A percentile compares a stretch with the other conserved stretches of the same genome.
These are phyloP conservation scores for Stomatorhinus walkeri DNA, from an alignment of 2,797 vertebrate genomes.

Conservation along the genomic window DNA sequence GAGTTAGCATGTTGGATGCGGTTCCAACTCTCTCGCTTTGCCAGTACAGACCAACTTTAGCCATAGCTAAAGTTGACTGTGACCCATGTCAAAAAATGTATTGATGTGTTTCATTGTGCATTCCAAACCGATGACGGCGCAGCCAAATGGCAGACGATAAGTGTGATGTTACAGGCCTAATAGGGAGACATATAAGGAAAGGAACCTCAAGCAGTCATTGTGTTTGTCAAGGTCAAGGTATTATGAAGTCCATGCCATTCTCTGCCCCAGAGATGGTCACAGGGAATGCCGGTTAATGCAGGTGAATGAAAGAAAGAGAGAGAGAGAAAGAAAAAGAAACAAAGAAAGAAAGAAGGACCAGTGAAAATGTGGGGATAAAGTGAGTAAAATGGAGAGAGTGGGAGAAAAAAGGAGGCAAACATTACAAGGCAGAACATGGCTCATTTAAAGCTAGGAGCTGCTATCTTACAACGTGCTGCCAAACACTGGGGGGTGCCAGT, in stretches of 20 bases:
- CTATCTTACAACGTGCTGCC: background rate
- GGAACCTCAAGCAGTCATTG: constrained; percentile 36
- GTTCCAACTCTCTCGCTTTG: background rate
- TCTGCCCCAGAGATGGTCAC: constrained; percentile 21
- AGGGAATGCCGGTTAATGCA: constrained; percentile 26
- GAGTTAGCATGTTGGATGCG: background rate
- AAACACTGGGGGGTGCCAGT: background rate
- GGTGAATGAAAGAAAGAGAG: background rate
- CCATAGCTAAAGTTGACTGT: background rate
- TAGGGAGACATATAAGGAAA: constrained; percentile 22
- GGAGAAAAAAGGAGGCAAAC: background rate
- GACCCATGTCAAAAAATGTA: background rate
- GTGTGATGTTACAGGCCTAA: background rate
- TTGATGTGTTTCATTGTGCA: background rate
- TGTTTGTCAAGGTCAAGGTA: constrained; percentile 43
- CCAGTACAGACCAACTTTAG: background rate
- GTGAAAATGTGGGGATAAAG: background rate
- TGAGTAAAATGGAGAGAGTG: background rate
- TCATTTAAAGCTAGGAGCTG: background rate
- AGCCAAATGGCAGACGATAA: background rate
- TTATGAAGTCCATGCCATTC: constrained; percentile 35
- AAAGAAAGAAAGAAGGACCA: background rate
- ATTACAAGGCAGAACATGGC: background rate
- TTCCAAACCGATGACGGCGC: background rate
- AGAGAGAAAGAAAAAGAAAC: constrained; percentile 17